Evolutionary conservation across 2,888 invertebrate species (phyloP).

Genomic region (Dorcus parallelipipedus): DNA sequence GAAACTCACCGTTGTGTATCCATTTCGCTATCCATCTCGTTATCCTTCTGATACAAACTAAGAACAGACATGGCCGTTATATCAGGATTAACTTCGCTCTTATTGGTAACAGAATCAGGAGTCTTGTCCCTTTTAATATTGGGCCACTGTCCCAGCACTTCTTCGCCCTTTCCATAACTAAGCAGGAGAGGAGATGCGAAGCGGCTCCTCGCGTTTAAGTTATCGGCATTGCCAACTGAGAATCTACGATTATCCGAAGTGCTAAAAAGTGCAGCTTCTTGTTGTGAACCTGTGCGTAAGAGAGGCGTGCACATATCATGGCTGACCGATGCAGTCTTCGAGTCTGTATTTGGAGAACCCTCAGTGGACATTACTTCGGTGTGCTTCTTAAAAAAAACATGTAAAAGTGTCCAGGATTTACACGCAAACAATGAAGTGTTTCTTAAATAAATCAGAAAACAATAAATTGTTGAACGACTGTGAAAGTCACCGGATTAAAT

Average conservation of each 20-base stretch:
- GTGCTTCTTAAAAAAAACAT: background rate
- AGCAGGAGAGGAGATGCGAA: conserved; percentile 7
- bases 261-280: conserved; percentile 4
- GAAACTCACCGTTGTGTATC: conserved; percentile 55
- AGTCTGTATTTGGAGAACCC: background rate
- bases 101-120: background rate
- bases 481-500: too few relatives aligned
- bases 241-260: background rate
- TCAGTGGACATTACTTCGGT: conserved; percentile 5
- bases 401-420: background rate
- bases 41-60: conserved; percentile 56
- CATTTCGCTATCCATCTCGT: conserved; percentile 58
- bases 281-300: conserved; percentile 9
- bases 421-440: too few relatives aligned
- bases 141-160: conserved; percentile 1
- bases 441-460: too few relatives aligned
- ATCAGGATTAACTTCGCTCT: conserved; percentile 26
- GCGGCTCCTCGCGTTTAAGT: background rate
- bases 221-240: conserved; percentile 13
- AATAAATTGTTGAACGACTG: too few relatives aligned
- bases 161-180: conserved; percentile 9
- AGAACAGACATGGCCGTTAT: conserved; percentile 57
- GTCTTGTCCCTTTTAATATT: background rate
- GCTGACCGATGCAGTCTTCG: background rate
- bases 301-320: conserved; percentile 6